Percentiles rank a stretch among this genome's conserved stretches.
These are phyloP conservation scores for Neomonachus schauinslandi DNA, from an alignment of 2,113 vertebrate genomes.

Conservation along the genomic window DNA sequence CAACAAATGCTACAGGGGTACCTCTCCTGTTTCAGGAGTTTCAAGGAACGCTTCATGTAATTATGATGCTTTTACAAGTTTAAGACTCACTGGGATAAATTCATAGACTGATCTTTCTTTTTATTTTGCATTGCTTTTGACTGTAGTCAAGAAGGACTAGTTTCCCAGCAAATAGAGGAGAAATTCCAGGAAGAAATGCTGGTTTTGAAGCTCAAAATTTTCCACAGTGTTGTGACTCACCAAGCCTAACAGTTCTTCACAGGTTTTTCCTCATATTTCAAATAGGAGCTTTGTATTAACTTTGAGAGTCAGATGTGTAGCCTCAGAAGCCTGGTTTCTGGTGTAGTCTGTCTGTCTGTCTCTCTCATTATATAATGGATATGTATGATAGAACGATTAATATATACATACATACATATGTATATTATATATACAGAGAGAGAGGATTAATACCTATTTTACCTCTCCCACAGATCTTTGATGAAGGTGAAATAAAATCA, in stretches of 20 bases:
- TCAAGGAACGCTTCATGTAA: not conserved
- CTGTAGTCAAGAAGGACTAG: not conserved
- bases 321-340: not conserved
- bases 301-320: not conserved
- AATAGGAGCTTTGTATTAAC: not conserved
- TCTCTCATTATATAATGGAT: not conserved
- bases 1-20: fast-evolving
- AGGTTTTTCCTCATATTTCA: not conserved
- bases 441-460: not conserved
- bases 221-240: not conserved
- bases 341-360: not conserved
- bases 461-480: not conserved
- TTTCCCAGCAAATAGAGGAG: not conserved
- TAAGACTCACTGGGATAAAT: not conserved
- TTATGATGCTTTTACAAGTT: not conserved
- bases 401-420: not conserved
- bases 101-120: not conserved
- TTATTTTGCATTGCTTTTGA: not conserved
- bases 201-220: not conserved
- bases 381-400: not conserved
- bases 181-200: not conserved
- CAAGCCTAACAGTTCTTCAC: not conserved
- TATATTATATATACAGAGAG: not conserved
- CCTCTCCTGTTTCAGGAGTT: not conserved
- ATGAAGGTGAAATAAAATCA: slow-evolving; percentile 1